Conservation (phyloP, 2,797 vertebrate species). For the Tiaroga cobitis region DNA sequence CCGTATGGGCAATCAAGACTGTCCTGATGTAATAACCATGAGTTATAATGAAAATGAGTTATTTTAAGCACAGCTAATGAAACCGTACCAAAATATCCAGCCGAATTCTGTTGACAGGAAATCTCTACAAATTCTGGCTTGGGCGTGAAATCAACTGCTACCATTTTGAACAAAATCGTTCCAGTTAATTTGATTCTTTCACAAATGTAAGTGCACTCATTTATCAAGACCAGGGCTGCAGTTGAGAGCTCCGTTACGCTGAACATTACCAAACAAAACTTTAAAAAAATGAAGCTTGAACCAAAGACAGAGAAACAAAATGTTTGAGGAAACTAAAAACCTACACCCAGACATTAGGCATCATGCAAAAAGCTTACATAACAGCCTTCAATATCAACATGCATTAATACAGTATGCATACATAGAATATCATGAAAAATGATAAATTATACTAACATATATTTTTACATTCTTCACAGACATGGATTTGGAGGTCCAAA, state of each 20-base stretch:
- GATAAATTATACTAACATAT: neutral
- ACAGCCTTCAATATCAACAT: neutral
- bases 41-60: conserved; percentile 53
- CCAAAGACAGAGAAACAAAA: neutral
- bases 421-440: neutral
- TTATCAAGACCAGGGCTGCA: conserved; percentile 37
- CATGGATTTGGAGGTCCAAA: neutral
- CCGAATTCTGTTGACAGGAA: conserved; percentile 52
- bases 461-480: neutral
- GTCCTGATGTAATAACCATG: conserved; percentile 50
- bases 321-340: neutral
- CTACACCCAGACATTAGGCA: neutral
- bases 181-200: conserved; percentile 49
- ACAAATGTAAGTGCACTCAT: conserved; percentile 42
- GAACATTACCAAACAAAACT: conserved; percentile 4
- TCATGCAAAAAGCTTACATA: conserved; percentile 5
- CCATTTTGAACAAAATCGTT: conserved; percentile 49
- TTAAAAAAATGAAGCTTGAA: neutral
- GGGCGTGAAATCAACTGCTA: conserved; percentile 42
- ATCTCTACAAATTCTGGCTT: conserved; percentile 43
- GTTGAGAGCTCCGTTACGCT: conserved; percentile 4
- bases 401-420: too few relatives aligned
- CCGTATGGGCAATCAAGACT: conserved; percentile 49
- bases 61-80: conserved; percentile 53
- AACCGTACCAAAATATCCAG: conserved; percentile 49